These are phyloP conservation scores for Tyrannus savana DNA, from an alignment of 2,113 vertebrate genomes.

Conservation along the genomic window DNA sequence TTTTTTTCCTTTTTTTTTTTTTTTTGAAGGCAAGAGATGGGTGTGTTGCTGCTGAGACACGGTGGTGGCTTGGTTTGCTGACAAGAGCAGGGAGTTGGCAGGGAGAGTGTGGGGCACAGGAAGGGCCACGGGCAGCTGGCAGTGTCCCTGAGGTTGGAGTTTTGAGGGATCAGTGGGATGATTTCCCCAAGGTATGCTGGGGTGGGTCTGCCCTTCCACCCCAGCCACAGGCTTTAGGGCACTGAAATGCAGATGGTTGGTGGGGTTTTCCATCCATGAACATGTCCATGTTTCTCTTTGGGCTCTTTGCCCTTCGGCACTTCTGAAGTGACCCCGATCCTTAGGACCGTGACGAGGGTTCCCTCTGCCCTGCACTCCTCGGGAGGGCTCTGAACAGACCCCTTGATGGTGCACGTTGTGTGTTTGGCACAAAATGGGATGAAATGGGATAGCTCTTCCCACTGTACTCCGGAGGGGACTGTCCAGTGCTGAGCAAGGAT, in stretches of 20 bases:
- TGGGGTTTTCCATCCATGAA: neutral
- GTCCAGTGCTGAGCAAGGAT: neutral
- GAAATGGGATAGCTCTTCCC: neutral
- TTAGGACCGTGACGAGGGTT: rapidly evolving
- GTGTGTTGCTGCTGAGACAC: neutral
- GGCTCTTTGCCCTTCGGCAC: neutral
- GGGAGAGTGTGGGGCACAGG: neutral
- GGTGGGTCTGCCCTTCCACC: neutral
- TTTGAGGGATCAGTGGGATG: neutral
- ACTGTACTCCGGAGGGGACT: neutral
- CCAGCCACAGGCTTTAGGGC: neutral
- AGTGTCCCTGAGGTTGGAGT: neutral
- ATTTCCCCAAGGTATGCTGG: rapidly evolving
- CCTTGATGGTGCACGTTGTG: neutral
- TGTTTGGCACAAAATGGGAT: neutral
- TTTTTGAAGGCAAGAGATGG: neutral
- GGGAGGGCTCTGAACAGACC: neutral
- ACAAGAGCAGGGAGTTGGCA: neutral
- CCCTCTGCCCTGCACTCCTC: neutral
- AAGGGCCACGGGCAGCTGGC: neutral
- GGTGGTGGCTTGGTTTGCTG: neutral
- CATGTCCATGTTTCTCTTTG: rapidly evolving
- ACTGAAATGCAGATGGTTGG: neutral
- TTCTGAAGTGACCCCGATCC: rapidly evolving
- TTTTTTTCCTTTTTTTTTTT: neutral